Evolutionary conservation across 2,888 invertebrate species (phyloP), one percentile per base, ranked within the genome.

Genomic region (Trisateles emortualis): DNA sequence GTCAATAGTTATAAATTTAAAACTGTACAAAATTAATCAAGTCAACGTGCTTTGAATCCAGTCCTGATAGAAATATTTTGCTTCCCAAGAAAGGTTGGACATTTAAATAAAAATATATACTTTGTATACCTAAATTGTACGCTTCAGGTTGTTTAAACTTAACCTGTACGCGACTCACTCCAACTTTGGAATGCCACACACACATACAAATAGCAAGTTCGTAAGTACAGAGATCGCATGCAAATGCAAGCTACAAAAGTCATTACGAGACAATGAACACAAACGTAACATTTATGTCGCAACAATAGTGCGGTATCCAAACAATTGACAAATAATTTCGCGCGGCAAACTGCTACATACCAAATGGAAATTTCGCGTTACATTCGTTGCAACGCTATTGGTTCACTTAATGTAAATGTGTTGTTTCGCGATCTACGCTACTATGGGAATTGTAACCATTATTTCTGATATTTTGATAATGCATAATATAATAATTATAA

Each of bases 281-380:
- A 81, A 79, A 75, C 66, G 76, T 74, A 74, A 74, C 75, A 56
- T 75, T 76, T 69, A 77, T 74, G 76, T 76, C 77, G 73, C 72
- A 71, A 81, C 79, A 83, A 84, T 76, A 73, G 75, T 75, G 56
- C 59, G 77, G 73, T 78, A 79, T 79, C 71, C 81, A 78, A 87
- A 86, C 85, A 86, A 84, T 85, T 75, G 82, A 76, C 83, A 83
- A 85, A 86, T 86, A 83, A 83, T 84, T 86, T 79, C 78, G 68
- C 78, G 74, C 64, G 52, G 75, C 81, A 83, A 83, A 86, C 81
- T 78, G 81, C 64, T 76, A 80, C 81, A 78, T 80, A 74, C 74
- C 78, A 80, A 86, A 88, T 87, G 81, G 84, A 79, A 83, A 87
- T 88, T 86, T 82, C 80, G 63, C 77, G 78, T 83, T 74, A 77